Evolutionary conservation across 2,113 vertebrate genomes (phyloP).

Genomic region (Nesoenas mayeri): DNA sequence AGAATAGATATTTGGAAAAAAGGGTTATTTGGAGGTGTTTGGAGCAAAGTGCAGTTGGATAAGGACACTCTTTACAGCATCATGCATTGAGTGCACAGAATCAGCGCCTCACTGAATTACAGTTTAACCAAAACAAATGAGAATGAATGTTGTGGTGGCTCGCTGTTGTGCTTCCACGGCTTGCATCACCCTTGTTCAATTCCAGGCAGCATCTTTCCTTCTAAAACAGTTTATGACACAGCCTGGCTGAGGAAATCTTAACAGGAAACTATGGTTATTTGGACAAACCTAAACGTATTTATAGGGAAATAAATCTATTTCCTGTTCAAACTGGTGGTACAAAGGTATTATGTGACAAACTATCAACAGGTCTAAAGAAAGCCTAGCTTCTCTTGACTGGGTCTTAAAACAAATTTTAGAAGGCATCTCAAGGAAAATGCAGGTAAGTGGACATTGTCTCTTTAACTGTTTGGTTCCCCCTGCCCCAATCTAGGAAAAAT

Average conservation of each 20-base stretch:
- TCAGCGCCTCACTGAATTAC: background rate
- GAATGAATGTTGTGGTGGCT: background rate
- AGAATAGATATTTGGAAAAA: background rate
- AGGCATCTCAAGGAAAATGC: background rate
- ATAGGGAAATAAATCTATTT: slow-evolving; percentile 44
- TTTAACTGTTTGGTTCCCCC: background rate
- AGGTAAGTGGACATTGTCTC: background rate
- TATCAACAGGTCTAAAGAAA: slow-evolving; percentile 3
- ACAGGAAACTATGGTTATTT: slow-evolving; percentile 23
- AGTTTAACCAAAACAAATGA: slow-evolving; percentile 26
- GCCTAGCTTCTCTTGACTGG: background rate
- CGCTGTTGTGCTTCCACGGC: slow-evolving; percentile 3
- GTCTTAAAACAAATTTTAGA: background rate
- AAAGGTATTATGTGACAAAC: background rate
- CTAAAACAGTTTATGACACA: slow-evolving; percentile 21
- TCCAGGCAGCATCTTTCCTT: slow-evolving; percentile 11
- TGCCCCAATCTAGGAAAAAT: background rate
- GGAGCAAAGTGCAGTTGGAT: background rate
- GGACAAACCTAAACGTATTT: background rate
- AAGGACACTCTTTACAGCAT: background rate
- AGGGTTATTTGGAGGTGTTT: background rate
- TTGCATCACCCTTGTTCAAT: background rate
- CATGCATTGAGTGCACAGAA: background rate
- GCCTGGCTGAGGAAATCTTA: background rate
- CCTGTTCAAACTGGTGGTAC: background rate